Conservation (phyloP, 2,888 invertebrate genomes). For the Hirtodrosophila duncani region DNA sequence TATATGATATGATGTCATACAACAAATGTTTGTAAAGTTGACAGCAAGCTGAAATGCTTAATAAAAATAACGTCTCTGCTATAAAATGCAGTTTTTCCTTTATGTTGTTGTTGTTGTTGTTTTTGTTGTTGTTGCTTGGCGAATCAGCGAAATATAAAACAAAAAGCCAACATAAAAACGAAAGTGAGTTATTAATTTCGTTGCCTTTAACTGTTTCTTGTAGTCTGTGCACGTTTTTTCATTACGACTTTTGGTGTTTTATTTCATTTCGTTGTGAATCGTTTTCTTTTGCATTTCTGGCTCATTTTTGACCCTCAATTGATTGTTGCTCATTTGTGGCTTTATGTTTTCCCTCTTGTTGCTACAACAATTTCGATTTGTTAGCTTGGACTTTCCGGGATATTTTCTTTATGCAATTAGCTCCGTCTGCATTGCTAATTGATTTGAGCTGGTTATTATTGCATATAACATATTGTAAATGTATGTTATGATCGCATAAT, state of each 20-base stretch:
- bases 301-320: constrained; percentile 54
- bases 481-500: constrained; percentile 16
- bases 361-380: constrained; percentile 6
- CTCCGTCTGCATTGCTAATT: constrained; percentile 29
- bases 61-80: constrained; percentile 26
- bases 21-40: not conserved
- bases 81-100: constrained; percentile 42
- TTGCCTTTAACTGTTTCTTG: constrained; percentile 21
- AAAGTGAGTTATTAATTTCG: constrained; percentile 23
- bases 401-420: constrained; percentile 21
- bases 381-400: constrained; percentile 34
- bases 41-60: constrained; percentile 6
- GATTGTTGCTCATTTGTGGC: constrained; percentile 12
- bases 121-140: constrained; percentile 23
- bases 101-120: constrained; percentile 19
- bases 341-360: constrained; percentile 15
- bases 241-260: too few species aligned
- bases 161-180: constrained; percentile 7
- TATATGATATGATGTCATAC: constrained; percentile 49
- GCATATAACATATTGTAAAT: constrained; percentile 21
- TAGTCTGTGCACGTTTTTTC: constrained; percentile 13
- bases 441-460: constrained; percentile 30
- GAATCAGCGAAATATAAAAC: constrained; percentile 26
- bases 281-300: constrained; percentile 23
- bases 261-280: not conserved